phyloP scores from a whole-genome alignment of 1,140 invertebrate genomes.

The Caenorhabditis briggsae region DNA sequence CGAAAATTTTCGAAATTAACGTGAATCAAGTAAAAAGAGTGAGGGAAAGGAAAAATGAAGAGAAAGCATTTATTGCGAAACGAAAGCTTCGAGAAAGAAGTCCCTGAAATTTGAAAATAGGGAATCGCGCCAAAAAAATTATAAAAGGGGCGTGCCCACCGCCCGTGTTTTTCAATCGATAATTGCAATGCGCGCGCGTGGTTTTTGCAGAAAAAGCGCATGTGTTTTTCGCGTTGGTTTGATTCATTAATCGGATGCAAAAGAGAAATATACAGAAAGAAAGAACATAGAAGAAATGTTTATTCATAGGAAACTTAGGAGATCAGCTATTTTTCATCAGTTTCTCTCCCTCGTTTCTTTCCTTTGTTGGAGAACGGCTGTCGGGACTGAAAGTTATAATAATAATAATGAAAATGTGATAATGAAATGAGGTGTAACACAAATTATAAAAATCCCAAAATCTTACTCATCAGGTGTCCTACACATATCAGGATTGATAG shows the following conservation, averaged over 20 bases:
- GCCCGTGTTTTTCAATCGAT: constrained; percentile 45
- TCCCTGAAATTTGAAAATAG: constrained; percentile 8
- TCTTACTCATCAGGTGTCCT: constrained; percentile 31
- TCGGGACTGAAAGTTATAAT: constrained; percentile 10
- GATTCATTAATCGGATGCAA: not conserved
- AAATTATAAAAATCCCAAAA: not conserved
- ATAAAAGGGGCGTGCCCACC: constrained; percentile 8
- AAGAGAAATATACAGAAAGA: not conserved
- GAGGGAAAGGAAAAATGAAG: too few species aligned
- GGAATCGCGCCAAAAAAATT: constrained; percentile 14
- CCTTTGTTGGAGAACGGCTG: constrained; percentile 14
- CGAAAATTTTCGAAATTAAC: too few species aligned
- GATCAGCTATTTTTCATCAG: not conserved
- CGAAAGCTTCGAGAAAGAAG: not conserved
- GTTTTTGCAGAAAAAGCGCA: not conserved
- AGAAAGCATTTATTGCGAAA: not conserved
- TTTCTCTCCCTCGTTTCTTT: not conserved
- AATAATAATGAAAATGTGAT: not conserved
- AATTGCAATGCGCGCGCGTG: constrained; percentile 13
- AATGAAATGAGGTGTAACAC: not conserved
- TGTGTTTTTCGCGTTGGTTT: not conserved
- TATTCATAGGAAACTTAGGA: not conserved
- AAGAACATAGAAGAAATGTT: not conserved
- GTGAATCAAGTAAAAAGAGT: too few species aligned
- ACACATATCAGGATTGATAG: constrained; percentile 1